These are phyloP conservation scores for Pelodytes ibericus DNA, from an alignment of 2,797 vertebrate species.

Conservation along the genomic window DNA sequence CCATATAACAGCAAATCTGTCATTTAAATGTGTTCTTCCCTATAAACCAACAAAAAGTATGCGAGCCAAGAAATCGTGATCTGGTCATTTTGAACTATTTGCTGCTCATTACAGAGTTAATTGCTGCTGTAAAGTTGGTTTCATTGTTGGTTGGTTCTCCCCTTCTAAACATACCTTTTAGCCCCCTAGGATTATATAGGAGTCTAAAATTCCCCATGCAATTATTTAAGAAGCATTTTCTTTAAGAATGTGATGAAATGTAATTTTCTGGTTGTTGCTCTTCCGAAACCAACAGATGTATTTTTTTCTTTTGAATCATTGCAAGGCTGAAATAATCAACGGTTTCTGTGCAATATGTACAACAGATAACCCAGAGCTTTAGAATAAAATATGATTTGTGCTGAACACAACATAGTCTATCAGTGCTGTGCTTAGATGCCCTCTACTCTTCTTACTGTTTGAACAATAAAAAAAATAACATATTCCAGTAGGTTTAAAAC, in stretches of 20 bases:
- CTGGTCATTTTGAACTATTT: constrained; percentile 32
- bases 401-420: no score
- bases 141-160: constrained; percentile 13
- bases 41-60: constrained; percentile 3
- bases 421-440: no score
- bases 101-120: constrained; percentile 39
- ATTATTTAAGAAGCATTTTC: constrained; percentile 48
- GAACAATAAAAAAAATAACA: no score
- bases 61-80: not conserved
- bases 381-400: no score
- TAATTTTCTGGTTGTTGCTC: constrained; percentile 47
- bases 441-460: no score
- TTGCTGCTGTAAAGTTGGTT: constrained; percentile 29
- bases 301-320: constrained; percentile 24
- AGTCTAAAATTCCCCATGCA: constrained; percentile 24
- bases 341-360: constrained; percentile 32
- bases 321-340: constrained; percentile 29
- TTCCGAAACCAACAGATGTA: constrained; percentile 27
- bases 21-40: constrained; percentile 24
- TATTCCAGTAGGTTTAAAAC: no score
- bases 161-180: constrained; percentile 11
- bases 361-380: constrained; percentile 33
- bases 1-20: constrained; percentile 19
- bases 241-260: constrained; percentile 46
- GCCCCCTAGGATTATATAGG: constrained; percentile 21